Evolutionary conservation across 1,140 invertebrate species (phyloP).

Genomic region (Cotesia glomerata): DNA sequence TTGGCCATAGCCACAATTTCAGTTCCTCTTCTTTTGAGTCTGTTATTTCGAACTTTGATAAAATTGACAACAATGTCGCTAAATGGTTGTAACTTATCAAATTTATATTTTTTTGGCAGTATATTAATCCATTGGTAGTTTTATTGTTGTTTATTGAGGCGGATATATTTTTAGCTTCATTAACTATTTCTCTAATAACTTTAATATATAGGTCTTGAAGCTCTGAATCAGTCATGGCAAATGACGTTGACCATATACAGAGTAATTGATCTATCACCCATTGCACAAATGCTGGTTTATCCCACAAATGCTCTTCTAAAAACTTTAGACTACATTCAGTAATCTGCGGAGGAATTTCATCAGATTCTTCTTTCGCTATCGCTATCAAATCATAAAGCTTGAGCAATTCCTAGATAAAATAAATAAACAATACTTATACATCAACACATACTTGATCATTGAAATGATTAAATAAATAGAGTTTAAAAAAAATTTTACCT

Average conservation of each 20-base stretch:
- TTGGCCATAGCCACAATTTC: slow-evolving; percentile 41
- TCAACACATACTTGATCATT: not conserved
- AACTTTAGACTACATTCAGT: slow-evolving; percentile 37
- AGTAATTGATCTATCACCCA: slow-evolving; percentile 53
- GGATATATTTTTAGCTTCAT: slow-evolving; percentile 13
- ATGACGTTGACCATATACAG: slow-evolving; percentile 32
- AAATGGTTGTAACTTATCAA: slow-evolving; percentile 29
- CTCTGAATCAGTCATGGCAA: slow-evolving; percentile 26
- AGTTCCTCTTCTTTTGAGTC: slow-evolving; percentile 40
- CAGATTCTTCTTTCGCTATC: slow-evolving; percentile 21
- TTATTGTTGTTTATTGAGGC: slow-evolving; percentile 6
- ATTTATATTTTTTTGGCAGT: slow-evolving; percentile 1
- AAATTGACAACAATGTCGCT: slow-evolving; percentile 41
- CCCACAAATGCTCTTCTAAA: slow-evolving; percentile 41
- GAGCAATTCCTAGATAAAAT: slow-evolving; percentile 39
- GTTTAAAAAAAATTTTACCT: slow-evolving; percentile 18
- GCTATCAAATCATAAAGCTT: slow-evolving; percentile 34
- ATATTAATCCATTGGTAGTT: not conserved
- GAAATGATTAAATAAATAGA: slow-evolving; percentile 9
- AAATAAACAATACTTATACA: not conserved
- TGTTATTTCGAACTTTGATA: slow-evolving; percentile 48
- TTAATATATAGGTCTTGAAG: slow-evolving; percentile 46
- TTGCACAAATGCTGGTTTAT: slow-evolving; percentile 39
- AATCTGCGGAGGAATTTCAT: slow-evolving; percentile 16
- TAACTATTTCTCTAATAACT: slow-evolving; percentile 37